phyloP scores from a whole-genome alignment of 2,797 vertebrate species.

The Sebastes hopkinsi region DNA sequence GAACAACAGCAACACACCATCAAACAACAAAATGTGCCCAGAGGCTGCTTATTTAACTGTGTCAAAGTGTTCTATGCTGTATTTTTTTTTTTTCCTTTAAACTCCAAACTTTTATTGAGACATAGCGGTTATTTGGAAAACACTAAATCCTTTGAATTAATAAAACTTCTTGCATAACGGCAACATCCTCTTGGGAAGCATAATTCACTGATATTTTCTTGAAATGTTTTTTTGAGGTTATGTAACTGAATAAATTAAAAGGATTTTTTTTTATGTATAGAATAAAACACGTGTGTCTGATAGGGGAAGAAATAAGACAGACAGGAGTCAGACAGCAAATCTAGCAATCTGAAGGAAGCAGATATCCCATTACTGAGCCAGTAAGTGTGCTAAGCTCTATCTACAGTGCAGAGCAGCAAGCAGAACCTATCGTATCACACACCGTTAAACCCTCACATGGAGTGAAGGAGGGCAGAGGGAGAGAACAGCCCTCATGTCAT shows the following conservation, averaged over 20 bases:
- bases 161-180: constrained; percentile 35
- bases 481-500: constrained; percentile 25
- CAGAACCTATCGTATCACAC: constrained; percentile 41
- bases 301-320: constrained; percentile 3
- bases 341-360: constrained; percentile 18
- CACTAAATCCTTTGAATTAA: constrained; percentile 43
- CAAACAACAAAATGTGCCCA: constrained; percentile 13
- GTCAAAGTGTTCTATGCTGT: constrained; percentile 14
- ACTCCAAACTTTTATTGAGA: constrained; percentile 26
- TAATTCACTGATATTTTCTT: constrained; percentile 33
- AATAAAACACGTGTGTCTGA: background rate
- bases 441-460: constrained; percentile 40
- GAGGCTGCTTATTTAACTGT: constrained; percentile 45
- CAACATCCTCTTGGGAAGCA: constrained; percentile 28
- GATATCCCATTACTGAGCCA: constrained; percentile 45
- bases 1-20: constrained; percentile 6
- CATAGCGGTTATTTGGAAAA: constrained; percentile 34
- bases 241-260: constrained; percentile 24
- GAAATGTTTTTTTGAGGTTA: constrained; percentile 28
- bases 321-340: background rate
- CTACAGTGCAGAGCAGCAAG: constrained; percentile 30
- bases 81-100: constrained; percentile 9
- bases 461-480: constrained; percentile 8
- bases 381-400: constrained; percentile 41
- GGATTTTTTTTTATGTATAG: background rate